A percentile compares a stretch with the other conserved stretches of the same genome.
phyloP scores from a whole-genome alignment of 2,888 invertebrate genomes.

The Lasioglossum zephyrum region DNA sequence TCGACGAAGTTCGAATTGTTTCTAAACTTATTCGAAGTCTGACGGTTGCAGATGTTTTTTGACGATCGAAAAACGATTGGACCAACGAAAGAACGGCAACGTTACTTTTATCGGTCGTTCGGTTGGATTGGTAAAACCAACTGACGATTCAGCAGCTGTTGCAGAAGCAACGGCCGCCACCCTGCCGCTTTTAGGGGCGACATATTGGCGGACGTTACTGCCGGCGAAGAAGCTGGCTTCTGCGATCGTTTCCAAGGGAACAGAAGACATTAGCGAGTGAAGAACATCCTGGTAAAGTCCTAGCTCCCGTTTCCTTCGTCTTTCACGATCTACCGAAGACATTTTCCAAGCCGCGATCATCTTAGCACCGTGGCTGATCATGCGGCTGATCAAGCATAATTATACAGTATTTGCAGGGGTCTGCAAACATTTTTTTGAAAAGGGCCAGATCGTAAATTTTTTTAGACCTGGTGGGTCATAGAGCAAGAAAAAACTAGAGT shows the following conservation, averaged over 20 bases:
- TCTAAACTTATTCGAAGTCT: background rate
- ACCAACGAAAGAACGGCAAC: constrained; percentile 16
- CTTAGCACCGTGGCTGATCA: background rate
- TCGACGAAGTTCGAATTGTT: background rate
- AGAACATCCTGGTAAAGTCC: constrained; percentile 42
- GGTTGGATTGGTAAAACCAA: constrained; percentile 55
- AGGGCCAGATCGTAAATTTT: too few species aligned
- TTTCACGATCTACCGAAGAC: background rate
- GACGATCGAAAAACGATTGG: constrained; percentile 21
- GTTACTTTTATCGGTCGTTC: constrained; percentile 48
- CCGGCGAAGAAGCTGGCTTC: constrained; percentile 41
- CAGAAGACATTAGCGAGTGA: constrained; percentile 56
- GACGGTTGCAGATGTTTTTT: background rate
- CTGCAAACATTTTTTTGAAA: too few species aligned
- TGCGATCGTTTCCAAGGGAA: constrained; percentile 68
- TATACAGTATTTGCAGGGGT: background rate
- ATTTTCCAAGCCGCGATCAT: background rate
- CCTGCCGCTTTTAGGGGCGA: constrained; percentile 49
- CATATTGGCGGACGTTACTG: constrained; percentile 61
- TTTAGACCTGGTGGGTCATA: too few species aligned
- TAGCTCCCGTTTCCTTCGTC: background rate
- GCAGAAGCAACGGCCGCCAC: constrained; percentile 43
- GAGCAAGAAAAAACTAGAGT: too few species aligned
- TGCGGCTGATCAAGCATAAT: background rate
- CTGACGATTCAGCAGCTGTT: constrained; percentile 66